Evolutionary conservation across 2,888 invertebrate species (phyloP), one percentile per base, ranked within the genome.

Genomic region (Hirtodrosophila confusa): DNA sequence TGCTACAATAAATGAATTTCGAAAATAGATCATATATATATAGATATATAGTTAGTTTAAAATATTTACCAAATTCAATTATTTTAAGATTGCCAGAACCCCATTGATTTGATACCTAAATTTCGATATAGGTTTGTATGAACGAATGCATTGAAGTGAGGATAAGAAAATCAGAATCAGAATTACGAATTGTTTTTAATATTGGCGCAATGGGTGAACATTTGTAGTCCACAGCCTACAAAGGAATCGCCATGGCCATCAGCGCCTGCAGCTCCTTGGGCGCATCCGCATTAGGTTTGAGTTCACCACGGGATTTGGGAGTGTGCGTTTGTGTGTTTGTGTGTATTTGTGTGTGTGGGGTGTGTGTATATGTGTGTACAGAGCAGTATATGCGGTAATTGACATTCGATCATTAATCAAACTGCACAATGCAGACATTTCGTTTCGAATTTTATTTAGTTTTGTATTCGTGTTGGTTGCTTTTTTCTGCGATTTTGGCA

Each of bases 401-500:
- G 91, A 91, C 91, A 89, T 80, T 84, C 75, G 83, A 91, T 91
- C 91, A 91, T 91, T 91, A 91, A 91, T 91, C 91, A 91, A 90
- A 89, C 79, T 90, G 90, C 91, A 91, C 89, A 90, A 90, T 90
- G 91, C 91, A 89, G 89, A 88, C 89, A 87, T 88, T 89, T 89
- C 89, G 86, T 83, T 89, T 88, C 77, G 80, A 70, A 80, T 83
- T 88, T 80, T 75, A 85, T 87, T 85, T 87, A 71, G 78, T 75
- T 80, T 80, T 78, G 72, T 78, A 71, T 83, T 73, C 49, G 69
- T 76, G 41, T 45, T 61, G 50, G 36, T 41, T 64, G 57, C 41
- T 53, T 66, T 60, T 55, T 56, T 53, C 41, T 49, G 53, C 56
- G 53, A 64, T 67, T 72, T 67, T 60, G 51, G 60, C 58, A 57